Evolutionary conservation across 2,888 invertebrate genomes (phyloP).

Genomic region (Smittia sp.): DNA sequence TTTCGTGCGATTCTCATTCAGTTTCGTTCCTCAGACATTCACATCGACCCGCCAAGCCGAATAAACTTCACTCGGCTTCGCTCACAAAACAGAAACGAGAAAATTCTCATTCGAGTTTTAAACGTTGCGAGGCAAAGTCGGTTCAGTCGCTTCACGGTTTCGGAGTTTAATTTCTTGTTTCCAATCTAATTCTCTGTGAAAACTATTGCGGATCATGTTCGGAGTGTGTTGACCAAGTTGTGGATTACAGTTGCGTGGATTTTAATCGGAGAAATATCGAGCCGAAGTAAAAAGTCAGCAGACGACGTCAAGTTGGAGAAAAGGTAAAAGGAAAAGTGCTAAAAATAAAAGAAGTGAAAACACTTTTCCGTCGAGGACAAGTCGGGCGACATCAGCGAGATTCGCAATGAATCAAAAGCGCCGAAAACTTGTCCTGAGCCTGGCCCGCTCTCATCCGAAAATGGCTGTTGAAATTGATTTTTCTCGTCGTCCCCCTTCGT

Average conservation of each 20-base stretch:
- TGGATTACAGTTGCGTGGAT: neutral
- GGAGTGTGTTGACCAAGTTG: neutral
- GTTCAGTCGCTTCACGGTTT: neutral
- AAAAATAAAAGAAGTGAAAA: constrained; percentile 8
- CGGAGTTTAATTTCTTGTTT: neutral
- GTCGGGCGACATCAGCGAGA: neutral
- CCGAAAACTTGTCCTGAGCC: neutral
- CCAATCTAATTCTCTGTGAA: neutral
- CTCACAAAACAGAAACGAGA: neutral
- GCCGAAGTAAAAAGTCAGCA: neutral
- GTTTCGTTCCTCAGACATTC: no score
- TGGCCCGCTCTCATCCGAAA: neutral
- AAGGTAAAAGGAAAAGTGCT: neutral
- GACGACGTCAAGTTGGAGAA: neutral
- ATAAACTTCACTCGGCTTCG: neutral
- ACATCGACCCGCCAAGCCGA: no score
- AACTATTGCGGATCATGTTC: neutral
- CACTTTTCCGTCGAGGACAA: neutral
- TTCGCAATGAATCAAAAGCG: constrained; percentile 1
- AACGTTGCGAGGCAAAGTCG: neutral
- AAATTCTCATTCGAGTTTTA: neutral
- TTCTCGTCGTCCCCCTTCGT: neutral
- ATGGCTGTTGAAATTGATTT: constrained; percentile 24
- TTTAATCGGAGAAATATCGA: neutral
- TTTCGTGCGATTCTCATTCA: no score